A percentile compares a stretch with the other conserved stretches of the same genome.
Evolutionary conservation across 1,140 invertebrate species (phyloP).

Genomic region (Neuroterus valhalla): DNA sequence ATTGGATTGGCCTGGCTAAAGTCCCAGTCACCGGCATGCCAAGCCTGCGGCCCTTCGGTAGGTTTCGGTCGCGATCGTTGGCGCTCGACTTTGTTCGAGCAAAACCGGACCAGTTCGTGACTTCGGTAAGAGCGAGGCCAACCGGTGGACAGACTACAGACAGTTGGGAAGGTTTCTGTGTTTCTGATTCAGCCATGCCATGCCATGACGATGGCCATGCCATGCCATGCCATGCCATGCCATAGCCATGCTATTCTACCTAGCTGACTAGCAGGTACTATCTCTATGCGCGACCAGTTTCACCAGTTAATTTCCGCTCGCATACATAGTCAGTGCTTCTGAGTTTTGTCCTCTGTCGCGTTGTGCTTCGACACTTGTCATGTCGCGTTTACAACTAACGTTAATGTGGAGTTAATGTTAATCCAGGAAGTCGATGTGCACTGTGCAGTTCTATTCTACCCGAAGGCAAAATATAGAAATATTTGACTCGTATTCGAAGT

Average conservation of each 20-base stretch:
- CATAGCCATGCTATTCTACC: no score
- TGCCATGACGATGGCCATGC: no score
- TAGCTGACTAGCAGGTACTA: constrained; percentile 44
- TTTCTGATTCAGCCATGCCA: no score
- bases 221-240: no score
- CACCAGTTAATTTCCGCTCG: constrained; percentile 66
- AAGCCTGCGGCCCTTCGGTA: constrained; percentile 43
- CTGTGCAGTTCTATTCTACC: neutral
- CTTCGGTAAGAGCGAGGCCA: constrained; percentile 64
- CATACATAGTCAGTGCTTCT: constrained; percentile 52
- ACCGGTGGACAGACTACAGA: no score
- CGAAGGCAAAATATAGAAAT: neutral
- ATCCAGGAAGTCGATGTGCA: constrained; percentile 27
- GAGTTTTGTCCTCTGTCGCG: no score
- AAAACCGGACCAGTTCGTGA: constrained; percentile 33
- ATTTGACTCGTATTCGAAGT: neutral
- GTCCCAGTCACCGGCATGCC: constrained; percentile 40
- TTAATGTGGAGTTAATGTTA: constrained; percentile 37
- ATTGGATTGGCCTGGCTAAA: no score
- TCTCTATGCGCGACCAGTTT: no score
- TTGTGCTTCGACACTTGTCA: constrained; percentile 30
- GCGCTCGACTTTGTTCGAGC: constrained; percentile 19
- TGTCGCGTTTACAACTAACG: constrained; percentile 11
- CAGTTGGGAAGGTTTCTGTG: constrained; percentile 40
- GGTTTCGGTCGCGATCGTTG: constrained; percentile 38